A percentile compares a stretch with the other conserved stretches of the same genome.
These are phyloP conservation scores for Sparidentex hasta DNA, from an alignment of 2,797 vertebrate genomes.

Conservation along the genomic window DNA sequence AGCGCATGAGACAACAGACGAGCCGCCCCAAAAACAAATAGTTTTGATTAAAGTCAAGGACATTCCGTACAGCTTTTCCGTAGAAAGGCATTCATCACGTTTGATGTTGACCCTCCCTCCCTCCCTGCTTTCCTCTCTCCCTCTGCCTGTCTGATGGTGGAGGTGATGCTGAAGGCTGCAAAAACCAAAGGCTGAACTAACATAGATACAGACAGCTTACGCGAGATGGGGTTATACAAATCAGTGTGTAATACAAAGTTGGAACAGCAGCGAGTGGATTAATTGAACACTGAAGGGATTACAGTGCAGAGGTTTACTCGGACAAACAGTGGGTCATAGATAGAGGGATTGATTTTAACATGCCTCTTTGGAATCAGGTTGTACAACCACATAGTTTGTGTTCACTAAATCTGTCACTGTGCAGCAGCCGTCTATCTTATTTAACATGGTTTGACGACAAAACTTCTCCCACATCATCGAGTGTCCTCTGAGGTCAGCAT, in stretches of 20 bases:
- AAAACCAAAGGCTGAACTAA: conserved; percentile 82
- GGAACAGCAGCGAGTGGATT: conserved; percentile 80
- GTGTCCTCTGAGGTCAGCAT: conserved; percentile 51
- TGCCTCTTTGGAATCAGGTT: conserved; percentile 62
- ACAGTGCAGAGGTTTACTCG: conserved; percentile 73
- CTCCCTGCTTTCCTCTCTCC: conserved; percentile 58
- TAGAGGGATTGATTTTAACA: conserved; percentile 73
- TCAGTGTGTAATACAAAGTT: conserved; percentile 78
- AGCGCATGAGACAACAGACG: conserved; percentile 96
- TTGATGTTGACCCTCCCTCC: conserved; percentile 90
- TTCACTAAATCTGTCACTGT: conserved; percentile 36
- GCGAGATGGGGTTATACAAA: conserved; percentile 75
- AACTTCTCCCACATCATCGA: conserved; percentile 30
- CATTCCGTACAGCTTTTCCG: conserved; percentile 95
- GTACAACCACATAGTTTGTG: conserved; percentile 40
- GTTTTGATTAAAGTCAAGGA: conserved; percentile 99
- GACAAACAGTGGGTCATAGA: conserved; percentile 80
- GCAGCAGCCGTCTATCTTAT: conserved; percentile 27
- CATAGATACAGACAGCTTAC: conserved; percentile 83
- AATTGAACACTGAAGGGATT: conserved; percentile 83
- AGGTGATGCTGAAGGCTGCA: conserved; percentile 74
- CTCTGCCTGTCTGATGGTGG: conserved; percentile 66
- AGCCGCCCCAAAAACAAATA: conserved; percentile 98
- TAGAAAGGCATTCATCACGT: conserved; percentile 99
- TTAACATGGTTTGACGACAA: conserved; percentile 42